phyloP scores from a whole-genome alignment of 2,113 vertebrate genomes.

The Chlorocebus sabaeus region DNA sequence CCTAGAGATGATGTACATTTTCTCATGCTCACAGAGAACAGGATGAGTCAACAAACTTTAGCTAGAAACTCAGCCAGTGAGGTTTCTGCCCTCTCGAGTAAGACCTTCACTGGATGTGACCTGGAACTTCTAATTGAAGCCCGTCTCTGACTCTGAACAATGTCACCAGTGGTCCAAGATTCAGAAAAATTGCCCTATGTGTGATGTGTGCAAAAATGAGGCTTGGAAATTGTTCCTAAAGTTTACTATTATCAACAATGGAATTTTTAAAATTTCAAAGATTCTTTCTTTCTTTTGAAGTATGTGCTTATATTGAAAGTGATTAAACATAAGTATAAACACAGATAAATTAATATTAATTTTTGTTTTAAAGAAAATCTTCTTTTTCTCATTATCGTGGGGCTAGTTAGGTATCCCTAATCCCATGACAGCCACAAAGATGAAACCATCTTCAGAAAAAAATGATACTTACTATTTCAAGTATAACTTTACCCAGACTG shows the following conservation, averaged over 20 bases:
- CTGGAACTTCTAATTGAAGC: background rate
- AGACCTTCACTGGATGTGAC: background rate
- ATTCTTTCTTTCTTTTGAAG: background rate
- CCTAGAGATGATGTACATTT: background rate
- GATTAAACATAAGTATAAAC: background rate
- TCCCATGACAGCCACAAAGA: background rate
- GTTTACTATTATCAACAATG: background rate
- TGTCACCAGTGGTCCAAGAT: too few relatives aligned
- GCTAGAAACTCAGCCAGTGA: background rate
- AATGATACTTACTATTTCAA: background rate
- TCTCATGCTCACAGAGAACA: too few relatives aligned
- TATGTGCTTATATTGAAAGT: background rate
- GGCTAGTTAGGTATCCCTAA: background rate
- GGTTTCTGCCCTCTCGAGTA: background rate
- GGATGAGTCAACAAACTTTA: background rate
- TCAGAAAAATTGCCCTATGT: background rate
- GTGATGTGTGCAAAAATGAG: background rate
- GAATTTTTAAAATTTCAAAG: background rate
- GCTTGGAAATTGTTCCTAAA: background rate
- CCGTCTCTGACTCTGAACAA: background rate
- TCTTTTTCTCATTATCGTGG: background rate
- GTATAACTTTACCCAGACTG: background rate
- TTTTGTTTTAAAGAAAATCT: background rate
- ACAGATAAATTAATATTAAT: background rate
- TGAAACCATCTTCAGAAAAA: background rate